Conservation (phyloP, 2,113 vertebrate genomes). For the Hemiprocne comata region DNA sequence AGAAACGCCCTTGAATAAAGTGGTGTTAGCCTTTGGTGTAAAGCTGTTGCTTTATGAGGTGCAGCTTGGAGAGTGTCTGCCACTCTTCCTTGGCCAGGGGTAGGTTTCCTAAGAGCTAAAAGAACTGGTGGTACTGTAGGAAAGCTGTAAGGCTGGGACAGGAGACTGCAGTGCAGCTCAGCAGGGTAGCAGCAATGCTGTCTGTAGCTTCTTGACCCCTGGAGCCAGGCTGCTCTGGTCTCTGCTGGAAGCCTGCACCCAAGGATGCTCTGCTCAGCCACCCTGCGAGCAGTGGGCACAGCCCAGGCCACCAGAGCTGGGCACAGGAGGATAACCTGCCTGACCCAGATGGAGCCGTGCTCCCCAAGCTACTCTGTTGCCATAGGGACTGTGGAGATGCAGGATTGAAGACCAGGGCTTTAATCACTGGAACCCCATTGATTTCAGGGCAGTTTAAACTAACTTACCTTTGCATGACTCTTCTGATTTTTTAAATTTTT, state of each 20-base stretch:
- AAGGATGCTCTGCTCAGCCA: neutral
- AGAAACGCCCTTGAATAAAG: neutral
- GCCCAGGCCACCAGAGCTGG: neutral
- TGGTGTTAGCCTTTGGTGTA: neutral
- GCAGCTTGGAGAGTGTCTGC: neutral
- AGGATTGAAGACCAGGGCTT: neutral
- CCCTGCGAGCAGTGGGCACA: neutral
- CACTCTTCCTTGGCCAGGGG: neutral
- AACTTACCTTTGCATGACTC: neutral
- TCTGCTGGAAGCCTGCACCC: neutral
- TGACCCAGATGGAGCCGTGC: fast-evolving
- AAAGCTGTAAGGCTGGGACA: neutral
- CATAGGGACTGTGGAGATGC: fast-evolving
- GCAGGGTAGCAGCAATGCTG: fast-evolving
- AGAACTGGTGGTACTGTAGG: fast-evolving
- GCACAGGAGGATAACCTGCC: neutral
- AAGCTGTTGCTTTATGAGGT: neutral
- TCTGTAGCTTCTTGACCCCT: neutral
- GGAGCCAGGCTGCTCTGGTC: neutral
- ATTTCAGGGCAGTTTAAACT: neutral
- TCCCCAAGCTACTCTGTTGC: neutral
- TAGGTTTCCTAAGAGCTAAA: neutral
- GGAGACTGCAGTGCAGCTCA: neutral
- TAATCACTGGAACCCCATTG: neutral
- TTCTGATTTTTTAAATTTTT: neutral